phyloP scores from a whole-genome alignment of 2,888 invertebrate genomes.

The Chouioia cunea region DNA sequence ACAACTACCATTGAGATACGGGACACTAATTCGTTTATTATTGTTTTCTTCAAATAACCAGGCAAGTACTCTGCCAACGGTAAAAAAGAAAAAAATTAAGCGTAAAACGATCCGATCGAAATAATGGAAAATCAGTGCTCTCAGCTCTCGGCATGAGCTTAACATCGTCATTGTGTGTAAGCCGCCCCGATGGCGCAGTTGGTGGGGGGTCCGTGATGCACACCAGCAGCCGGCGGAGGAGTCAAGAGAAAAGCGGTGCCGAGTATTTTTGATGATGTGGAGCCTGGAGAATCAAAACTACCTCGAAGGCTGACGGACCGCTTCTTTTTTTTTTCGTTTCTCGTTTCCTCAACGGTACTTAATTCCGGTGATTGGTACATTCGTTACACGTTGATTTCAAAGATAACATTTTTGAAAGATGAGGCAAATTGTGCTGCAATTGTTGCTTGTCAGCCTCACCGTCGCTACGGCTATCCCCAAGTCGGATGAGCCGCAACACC shows the following conservation, averaged over 20 bases:
- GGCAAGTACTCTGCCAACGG: too few relatives aligned
- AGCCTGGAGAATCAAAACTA: constrained; percentile 48
- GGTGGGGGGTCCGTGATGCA: constrained; percentile 15
- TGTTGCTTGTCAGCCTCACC: constrained; percentile 46
- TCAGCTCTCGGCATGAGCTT: too few relatives aligned
- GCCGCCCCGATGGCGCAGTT: neutral
- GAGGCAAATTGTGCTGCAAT: constrained; percentile 24
- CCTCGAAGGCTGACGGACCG: neutral
- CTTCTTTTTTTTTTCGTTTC: neutral
- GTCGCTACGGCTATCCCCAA: constrained; percentile 76
- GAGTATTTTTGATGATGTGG: constrained; percentile 59
- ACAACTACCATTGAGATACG: too few relatives aligned
- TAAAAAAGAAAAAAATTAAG: neutral
- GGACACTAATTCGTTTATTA: too few relatives aligned
- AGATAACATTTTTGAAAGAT: neutral
- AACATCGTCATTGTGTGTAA: neutral
- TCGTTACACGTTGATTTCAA: too few relatives aligned
- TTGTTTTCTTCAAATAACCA: too few relatives aligned
- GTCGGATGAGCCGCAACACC: constrained; percentile 75
- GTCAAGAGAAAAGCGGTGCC: constrained; percentile 29
- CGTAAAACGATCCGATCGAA: too few relatives aligned
- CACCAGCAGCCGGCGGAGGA: constrained; percentile 15
- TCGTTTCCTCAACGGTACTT: too few relatives aligned
- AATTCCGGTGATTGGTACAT: too few relatives aligned
- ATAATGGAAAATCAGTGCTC: too few relatives aligned